A percentile compares a stretch with the other conserved stretches of the same genome.
Evolutionary conservation across 2,888 invertebrate genomes (phyloP).

Genomic region (Fragum sueziense): DNA sequence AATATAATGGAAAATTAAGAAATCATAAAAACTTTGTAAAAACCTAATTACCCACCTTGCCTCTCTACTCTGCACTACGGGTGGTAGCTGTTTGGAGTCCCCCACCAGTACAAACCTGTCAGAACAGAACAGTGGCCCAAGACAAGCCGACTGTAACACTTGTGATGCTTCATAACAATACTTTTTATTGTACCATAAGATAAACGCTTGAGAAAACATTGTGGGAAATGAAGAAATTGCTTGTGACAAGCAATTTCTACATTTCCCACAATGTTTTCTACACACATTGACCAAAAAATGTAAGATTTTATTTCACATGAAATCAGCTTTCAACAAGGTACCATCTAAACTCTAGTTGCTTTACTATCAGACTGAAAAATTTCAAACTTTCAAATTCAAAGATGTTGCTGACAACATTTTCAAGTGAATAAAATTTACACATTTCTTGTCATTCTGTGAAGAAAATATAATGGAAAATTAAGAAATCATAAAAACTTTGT

Average conservation of each 20-base stretch:
- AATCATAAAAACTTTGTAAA: background rate
- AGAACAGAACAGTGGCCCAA: slow-evolving; percentile 92
- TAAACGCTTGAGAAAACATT: too few relatives aligned
- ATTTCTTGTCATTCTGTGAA: too few relatives aligned
- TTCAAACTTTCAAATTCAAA: too few relatives aligned
- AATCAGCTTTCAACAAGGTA: background rate
- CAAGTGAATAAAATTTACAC: too few relatives aligned
- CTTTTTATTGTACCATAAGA: too few relatives aligned
- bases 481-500: background rate
- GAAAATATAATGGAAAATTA: too few relatives aligned
- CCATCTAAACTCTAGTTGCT: too few relatives aligned
- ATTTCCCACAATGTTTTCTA: background rate
- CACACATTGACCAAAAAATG: background rate
- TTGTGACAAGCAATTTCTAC: background rate
- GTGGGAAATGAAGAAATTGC: slow-evolving; percentile 3
- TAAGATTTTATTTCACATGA: too few relatives aligned
- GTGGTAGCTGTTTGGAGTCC: slow-evolving; percentile 96
- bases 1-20: background rate
- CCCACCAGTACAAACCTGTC: slow-evolving; percentile 95
- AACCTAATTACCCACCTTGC: slow-evolving; percentile 87
- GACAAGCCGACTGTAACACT: slow-evolving; percentile 89
- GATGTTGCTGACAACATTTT: too few relatives aligned
- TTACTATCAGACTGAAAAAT: too few relatives aligned
- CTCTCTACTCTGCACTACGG: slow-evolving; percentile 89
- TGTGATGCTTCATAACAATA: slow-evolving; percentile 94